Evolutionary conservation across 2,797 vertebrate species (phyloP).

Genomic region (Alauda arvensis): DNA sequence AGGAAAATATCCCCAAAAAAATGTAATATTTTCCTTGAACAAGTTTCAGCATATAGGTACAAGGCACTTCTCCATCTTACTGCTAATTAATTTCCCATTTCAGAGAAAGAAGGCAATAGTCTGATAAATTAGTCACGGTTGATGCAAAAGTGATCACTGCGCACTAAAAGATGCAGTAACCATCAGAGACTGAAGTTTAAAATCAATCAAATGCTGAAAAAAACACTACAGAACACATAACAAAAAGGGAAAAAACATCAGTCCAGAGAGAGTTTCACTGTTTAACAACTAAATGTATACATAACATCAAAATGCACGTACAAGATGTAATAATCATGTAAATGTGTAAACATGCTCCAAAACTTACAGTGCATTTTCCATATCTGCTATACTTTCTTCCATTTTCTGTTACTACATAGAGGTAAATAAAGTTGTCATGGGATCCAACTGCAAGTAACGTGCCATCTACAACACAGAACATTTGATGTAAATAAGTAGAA

Average conservation of each 20-base stretch:
- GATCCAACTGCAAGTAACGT: constrained; percentile 92
- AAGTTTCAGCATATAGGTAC: background rate
- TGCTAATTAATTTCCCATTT: background rate
- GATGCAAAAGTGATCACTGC: background rate
- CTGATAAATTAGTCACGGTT: background rate
- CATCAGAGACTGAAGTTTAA: background rate
- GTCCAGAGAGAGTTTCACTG: background rate
- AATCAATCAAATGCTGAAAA: background rate
- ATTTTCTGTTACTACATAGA: constrained; percentile 90
- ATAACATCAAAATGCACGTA: background rate
- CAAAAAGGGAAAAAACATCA: background rate
- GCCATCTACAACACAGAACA: constrained; percentile 82
- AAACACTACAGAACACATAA: background rate
- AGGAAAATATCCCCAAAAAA: background rate
- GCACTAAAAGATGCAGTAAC: background rate
- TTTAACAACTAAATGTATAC: background rate
- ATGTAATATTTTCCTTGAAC: background rate
- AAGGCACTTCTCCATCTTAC: background rate
- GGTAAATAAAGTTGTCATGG: constrained; percentile 98
- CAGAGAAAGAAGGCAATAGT: background rate
- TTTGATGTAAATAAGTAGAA: background rate
- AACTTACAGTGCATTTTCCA: constrained; percentile 93
- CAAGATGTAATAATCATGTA: background rate
- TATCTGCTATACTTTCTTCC: constrained; percentile 95
- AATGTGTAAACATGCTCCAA: background rate